Evolutionary conservation across 2,888 invertebrate species (phyloP).

Genomic region (Andrena trimmerana): DNA sequence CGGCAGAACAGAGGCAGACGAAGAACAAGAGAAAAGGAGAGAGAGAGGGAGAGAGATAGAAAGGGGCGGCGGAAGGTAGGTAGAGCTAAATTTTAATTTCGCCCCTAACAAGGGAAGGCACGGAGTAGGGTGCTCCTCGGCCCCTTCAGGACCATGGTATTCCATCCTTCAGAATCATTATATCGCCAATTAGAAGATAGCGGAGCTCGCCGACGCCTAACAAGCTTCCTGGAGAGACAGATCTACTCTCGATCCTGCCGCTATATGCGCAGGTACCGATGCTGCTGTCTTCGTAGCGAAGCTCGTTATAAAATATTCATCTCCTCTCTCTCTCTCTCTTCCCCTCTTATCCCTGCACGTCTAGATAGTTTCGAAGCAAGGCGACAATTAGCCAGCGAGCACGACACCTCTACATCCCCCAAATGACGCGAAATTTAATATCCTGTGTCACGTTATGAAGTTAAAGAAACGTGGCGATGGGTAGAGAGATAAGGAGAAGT

Average conservation of each 20-base stretch:
- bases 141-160: slow-evolving; percentile 80
- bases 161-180: slow-evolving; percentile 85
- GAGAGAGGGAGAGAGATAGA: slow-evolving; percentile 23
- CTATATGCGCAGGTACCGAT: slow-evolving; percentile 62
- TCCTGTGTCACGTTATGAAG: background rate
- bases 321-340: slow-evolving; percentile 8
- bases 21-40: slow-evolving; percentile 1
- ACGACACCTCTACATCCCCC: slow-evolving; percentile 27
- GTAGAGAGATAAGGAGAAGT: background rate
- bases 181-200: slow-evolving; percentile 85
- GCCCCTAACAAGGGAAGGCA: slow-evolving; percentile 79
- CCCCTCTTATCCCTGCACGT: background rate
- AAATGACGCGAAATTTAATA: slow-evolving; percentile 11
- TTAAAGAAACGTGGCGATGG: background rate
- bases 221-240: slow-evolving; percentile 84
- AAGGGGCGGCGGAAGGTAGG: slow-evolving; percentile 51
- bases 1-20: slow-evolving; percentile 20
- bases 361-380: slow-evolving; percentile 39
- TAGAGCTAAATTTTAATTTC: slow-evolving; percentile 81
- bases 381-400: slow-evolving; percentile 44
- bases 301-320: slow-evolving; percentile 63
- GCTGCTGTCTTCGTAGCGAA: slow-evolving; percentile 51
- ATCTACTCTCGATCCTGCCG: slow-evolving; percentile 74
- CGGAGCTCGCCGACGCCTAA: slow-evolving; percentile 83
- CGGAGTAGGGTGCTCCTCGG: slow-evolving; percentile 69